phyloP scores from a whole-genome alignment of 2,113 vertebrate species.

The Camelus dromedarius region DNA sequence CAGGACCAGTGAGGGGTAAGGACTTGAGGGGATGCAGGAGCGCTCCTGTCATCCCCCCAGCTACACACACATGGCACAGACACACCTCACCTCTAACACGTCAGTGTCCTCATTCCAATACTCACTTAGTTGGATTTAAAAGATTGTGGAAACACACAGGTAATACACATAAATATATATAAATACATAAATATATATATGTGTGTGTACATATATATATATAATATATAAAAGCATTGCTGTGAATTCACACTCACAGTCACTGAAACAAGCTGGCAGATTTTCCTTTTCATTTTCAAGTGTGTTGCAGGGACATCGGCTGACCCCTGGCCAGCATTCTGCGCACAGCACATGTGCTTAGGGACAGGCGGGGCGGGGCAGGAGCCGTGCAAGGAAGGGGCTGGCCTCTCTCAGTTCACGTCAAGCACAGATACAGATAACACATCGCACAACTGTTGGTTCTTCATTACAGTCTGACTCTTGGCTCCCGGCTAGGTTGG shows the following conservation, averaged over 20 bases:
- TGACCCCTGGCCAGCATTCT: background rate
- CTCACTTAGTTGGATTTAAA: background rate
- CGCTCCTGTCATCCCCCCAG: rapidly evolving
- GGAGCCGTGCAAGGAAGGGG: background rate
- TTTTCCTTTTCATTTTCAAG: background rate
- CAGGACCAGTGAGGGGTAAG: background rate
- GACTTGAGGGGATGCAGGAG: background rate
- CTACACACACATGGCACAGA: background rate
- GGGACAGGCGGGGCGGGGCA: background rate
- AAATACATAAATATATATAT: background rate
- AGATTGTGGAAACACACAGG: background rate
- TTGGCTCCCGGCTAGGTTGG: background rate
- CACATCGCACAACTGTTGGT: background rate
- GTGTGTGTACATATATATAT: background rate
- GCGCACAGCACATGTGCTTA: background rate
- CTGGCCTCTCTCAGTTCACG: background rate
- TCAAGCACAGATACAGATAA: background rate
- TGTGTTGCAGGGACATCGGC: background rate
- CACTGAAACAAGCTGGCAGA: background rate
- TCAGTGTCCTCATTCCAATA: background rate
- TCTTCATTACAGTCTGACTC: background rate
- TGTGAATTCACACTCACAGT: background rate
- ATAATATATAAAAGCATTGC: background rate
- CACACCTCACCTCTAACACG: background rate
- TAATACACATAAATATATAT: background rate